Conservation (phyloP, 2,113 vertebrate species). For the Amphiprion ocellaris region DNA sequence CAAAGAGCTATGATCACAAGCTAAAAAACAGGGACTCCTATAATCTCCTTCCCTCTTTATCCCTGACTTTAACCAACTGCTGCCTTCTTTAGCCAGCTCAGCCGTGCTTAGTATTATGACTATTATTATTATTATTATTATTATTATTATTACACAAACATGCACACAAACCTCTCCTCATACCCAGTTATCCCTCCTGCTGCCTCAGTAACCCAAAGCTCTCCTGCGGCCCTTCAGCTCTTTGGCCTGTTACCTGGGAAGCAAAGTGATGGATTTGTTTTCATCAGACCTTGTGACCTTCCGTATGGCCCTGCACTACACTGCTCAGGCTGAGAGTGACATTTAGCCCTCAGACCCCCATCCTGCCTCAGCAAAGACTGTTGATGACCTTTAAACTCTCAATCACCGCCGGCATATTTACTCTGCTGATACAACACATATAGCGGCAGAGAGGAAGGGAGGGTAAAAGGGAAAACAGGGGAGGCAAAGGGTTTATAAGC, state of each 20-base stretch:
- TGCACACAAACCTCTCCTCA: slow-evolving; percentile 38
- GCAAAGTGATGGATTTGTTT: slow-evolving; percentile 81
- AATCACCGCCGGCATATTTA: slow-evolving; percentile 57
- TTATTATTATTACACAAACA: not conserved
- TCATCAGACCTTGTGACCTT: slow-evolving; percentile 69
- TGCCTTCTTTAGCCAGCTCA: slow-evolving; percentile 14
- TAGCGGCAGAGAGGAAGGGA: slow-evolving; percentile 4
- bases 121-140: too few species aligned
- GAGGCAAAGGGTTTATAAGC: slow-evolving; percentile 29
- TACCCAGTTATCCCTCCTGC: slow-evolving; percentile 19
- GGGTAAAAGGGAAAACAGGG: slow-evolving; percentile 16
- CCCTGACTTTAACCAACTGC: slow-evolving; percentile 26
- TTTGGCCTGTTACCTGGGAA: slow-evolving; percentile 46
- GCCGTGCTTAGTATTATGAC: slow-evolving; percentile 25
- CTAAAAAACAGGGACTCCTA: not conserved
- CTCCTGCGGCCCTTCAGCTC: slow-evolving; percentile 46
- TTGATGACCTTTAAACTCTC: slow-evolving; percentile 69
- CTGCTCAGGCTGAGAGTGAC: slow-evolving; percentile 58
- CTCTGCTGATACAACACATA: slow-evolving; percentile 61
- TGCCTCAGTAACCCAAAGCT: slow-evolving; percentile 33
- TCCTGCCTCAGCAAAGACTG: slow-evolving; percentile 43
- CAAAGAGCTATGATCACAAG: slow-evolving; percentile 19
- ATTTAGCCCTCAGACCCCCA: slow-evolving; percentile 47
- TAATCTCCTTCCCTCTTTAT: slow-evolving; percentile 38
- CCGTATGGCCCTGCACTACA: slow-evolving; percentile 47